Percentiles rank a stretch among this genome's conserved stretches.
These are phyloP conservation scores for Drosophila ezoana DNA, from an alignment of 2,888 invertebrate species.

Conservation along the genomic window DNA sequence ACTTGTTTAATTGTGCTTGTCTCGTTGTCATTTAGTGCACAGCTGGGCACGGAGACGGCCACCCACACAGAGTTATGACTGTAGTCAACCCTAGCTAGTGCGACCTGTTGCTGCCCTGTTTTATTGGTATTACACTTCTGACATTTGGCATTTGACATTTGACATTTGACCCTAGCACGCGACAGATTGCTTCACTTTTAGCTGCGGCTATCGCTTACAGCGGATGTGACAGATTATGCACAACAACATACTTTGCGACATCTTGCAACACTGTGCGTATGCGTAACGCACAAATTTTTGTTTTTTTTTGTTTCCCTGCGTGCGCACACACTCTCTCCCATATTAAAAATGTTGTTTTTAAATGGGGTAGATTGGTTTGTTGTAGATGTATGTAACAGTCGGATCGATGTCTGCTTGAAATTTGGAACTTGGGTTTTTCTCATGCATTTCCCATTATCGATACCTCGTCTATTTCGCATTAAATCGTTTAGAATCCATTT, in stretches of 20 bases:
- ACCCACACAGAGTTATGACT: conserved; percentile 8
- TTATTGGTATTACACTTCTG: too few relatives aligned
- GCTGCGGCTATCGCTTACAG: conserved; percentile 15
- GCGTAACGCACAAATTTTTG: conserved; percentile 23
- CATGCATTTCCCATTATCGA: too few relatives aligned
- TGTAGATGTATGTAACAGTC: too few relatives aligned
- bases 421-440: too few relatives aligned
- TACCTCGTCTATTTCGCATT: too few relatives aligned
- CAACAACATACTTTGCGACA: conserved; percentile 6
- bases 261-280: conserved; percentile 48
- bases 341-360: too few relatives aligned
- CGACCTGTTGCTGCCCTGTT: conserved; percentile 29
- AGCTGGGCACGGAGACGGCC: neutral
- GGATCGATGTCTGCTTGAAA: too few relatives aligned
- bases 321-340: neutral
- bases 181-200: neutral
- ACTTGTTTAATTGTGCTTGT: conserved; percentile 76
- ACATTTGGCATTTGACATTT: conserved; percentile 6
- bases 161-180: conserved; percentile 5
- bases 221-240: conserved; percentile 37
- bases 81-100: neutral
- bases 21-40: conserved; percentile 59
- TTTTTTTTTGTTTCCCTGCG: conserved; percentile 9
- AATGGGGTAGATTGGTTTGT: too few relatives aligned
- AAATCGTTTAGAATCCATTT: too few relatives aligned